phyloP scores from a whole-genome alignment of 37 sponge, comb jelly and placozoan genomes.

The Axinella damicornis region DNA sequence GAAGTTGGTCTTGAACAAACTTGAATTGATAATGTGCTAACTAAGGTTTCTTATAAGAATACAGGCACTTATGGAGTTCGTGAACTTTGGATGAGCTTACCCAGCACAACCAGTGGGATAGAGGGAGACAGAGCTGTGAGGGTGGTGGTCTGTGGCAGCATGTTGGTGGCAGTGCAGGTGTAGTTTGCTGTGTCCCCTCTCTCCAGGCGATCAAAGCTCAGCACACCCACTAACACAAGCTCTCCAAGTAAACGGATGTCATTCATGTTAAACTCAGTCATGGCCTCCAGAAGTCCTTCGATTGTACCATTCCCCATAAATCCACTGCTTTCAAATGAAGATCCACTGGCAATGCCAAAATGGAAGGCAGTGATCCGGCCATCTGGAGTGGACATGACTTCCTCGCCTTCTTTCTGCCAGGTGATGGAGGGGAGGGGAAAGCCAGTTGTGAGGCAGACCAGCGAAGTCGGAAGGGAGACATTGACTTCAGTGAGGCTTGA shows the following conservation, averaged over 20 bases:
- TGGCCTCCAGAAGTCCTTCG: background rate
- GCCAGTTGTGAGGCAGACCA: constrained; percentile 62
- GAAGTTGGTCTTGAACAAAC: too few relatives aligned
- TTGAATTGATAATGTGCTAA: too few relatives aligned
- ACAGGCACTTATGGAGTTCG: too few relatives aligned
- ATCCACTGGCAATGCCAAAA: background rate
- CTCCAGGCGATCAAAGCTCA: constrained; percentile 32
- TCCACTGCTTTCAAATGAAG: constrained; percentile 10
- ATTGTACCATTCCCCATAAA: constrained; percentile 20
- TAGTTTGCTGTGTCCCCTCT: constrained; percentile 77
- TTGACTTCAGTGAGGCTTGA: constrained; percentile 21
- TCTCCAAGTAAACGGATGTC: background rate
- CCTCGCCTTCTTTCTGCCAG: constrained; percentile 49
- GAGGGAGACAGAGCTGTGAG: constrained; percentile 10
- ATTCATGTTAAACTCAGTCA: background rate
- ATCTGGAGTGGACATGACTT: background rate
- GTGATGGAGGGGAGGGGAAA: constrained; percentile 40
- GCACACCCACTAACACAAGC: constrained; percentile 46
- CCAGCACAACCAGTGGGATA: constrained; percentile 46
- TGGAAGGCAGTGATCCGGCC: background rate
- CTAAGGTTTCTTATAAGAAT: too few relatives aligned
- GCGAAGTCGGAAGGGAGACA: constrained; percentile 2
- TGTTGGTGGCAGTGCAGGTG: constrained; percentile 59
- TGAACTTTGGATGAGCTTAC: constrained; percentile 15
- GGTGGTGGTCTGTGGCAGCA: constrained; percentile 25